Evolutionary conservation across 2,113 vertebrate species (phyloP), one percentile per base, ranked within the genome.

Genomic region (Bubo blakistoni): DNA sequence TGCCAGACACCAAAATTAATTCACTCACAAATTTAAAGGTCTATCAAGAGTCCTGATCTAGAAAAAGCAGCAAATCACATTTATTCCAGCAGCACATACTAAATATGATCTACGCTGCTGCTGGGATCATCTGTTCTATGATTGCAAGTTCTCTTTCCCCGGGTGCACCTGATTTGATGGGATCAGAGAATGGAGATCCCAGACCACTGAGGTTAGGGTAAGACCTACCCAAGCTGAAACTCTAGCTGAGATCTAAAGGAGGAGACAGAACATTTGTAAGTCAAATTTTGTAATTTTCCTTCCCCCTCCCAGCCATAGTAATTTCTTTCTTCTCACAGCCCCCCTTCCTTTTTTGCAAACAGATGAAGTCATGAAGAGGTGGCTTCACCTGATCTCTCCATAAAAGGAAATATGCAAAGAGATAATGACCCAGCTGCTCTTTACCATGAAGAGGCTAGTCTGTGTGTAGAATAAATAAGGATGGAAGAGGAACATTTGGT

Each of bases 151-250:
- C 65, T 61, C 71, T 36, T 82, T 62, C 54, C 92, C 87, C 93
- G 70, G 44, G n/a, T 85, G 66, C 91, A 67, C 70, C 78, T 73
- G 86, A 95, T 95, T 89, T 92, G 54, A 92, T 47, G 89, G 91
- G 73, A 96, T 95, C 87, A 96, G 87, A 92, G 34, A 91, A 85
- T 27, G 24, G 83, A 81, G 89, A 92, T 55, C 86, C 81, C 92
- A 91, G 61, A 91, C 30, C 77, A 86, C 58, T 85, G 91, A 91
- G 54, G 26, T 89, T 52, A 87, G 62, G 66, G 46, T 58, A 87
- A 94, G 66, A 97, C 89, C 96, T 95, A 96, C 94, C 92, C 89
- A 96, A 91, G 89, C 62, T 96, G 90, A 96, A 96, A 94, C 36
- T 95, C 92, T 95, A 92, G 94, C 90, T 91, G 88, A 94, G 81